Conservation (phyloP, 2,113 vertebrate genomes). For the Esox niger region DNA sequence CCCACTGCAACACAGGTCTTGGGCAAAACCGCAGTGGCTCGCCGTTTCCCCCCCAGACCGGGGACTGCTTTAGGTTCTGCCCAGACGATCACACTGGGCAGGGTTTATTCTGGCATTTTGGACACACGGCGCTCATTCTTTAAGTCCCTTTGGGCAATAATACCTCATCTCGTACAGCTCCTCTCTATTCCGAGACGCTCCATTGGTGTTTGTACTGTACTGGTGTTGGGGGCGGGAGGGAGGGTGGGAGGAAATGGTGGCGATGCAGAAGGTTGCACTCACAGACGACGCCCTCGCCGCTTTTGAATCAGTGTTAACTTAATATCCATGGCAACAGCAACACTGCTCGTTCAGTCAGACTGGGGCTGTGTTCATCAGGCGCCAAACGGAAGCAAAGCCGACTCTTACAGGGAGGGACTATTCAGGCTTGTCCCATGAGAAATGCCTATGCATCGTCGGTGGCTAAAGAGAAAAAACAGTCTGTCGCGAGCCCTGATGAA, state of each 20-base stretch:
- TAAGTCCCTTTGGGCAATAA: constrained; percentile 23
- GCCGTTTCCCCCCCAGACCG: no score
- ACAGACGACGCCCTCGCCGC: constrained; percentile 40
- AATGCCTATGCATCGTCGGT: no score
- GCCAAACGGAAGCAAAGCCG: no score
- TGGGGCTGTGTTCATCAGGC: constrained; percentile 25
- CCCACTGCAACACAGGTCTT: no score
- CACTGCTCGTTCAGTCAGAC: no score
- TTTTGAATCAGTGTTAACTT: constrained; percentile 65
- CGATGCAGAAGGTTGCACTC: constrained; percentile 53
- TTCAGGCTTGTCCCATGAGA: no score
- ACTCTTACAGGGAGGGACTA: no score
- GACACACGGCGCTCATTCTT: neutral
- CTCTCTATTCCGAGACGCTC: constrained; percentile 1
- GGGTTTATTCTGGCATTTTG: no score
- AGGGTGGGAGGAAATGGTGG: constrained; percentile 1
- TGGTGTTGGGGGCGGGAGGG: constrained; percentile 8
- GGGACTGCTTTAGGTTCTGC: no score
- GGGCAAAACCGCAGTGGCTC: neutral
- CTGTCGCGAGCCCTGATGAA: constrained; percentile 17
- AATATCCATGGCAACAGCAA: constrained; percentile 56
- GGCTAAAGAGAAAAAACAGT: no score
- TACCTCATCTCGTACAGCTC: constrained; percentile 42
- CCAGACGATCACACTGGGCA: no score
- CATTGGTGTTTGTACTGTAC: constrained; percentile 35